Evolutionary conservation across 2,797 vertebrate species (phyloP), one percentile per base, ranked within the genome.

Genomic region (Anisognathus igniventris): DNA sequence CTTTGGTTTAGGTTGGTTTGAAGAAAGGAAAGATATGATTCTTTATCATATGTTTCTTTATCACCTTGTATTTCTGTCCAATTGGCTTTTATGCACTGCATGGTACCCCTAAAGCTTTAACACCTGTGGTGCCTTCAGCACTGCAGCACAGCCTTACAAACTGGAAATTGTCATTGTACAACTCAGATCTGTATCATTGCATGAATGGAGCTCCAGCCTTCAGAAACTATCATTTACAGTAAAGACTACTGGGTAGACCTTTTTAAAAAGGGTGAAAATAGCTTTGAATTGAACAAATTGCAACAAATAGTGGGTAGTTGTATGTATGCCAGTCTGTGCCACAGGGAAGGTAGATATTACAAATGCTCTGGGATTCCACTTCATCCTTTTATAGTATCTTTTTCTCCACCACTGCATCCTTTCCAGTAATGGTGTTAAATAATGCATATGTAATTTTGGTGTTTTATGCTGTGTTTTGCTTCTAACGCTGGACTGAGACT

Each of bases 351-450:
- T 22, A 31, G 78, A 42, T 81, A 65, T 77, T 91, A 76, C 78
- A 94, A 91, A 88, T 86, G 91, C 53, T 92, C 50, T 88, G 70
- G 89, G 90, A 95, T 87, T 87, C 53, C 50, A 33, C 80, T 90
- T 93, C 70, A 71, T 90, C 73, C 58, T 95, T 76, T 88, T 68
- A 47, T 50, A 83, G 71, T 18, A 92, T 51, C 31, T 92, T 91
- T 93, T 92, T 74, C 72, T 72, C 47, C 48, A 80, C 65, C 65
- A 50, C 77, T 92, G 70, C 88, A 57, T 96, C 93, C 58, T 95
- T 73, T 94, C 73, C 78, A 96, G 92, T 92, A 95, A 95, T 71
- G 54, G 40, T 88, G 71, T 93, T 97, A 94, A 98, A 96, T 96
- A 97, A 97, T 80, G 78, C 88, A 93, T 82, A 89, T 71, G 78